Conservation (phyloP, 2,888 invertebrate genomes). For the Calliphora vomitoria region DNA sequence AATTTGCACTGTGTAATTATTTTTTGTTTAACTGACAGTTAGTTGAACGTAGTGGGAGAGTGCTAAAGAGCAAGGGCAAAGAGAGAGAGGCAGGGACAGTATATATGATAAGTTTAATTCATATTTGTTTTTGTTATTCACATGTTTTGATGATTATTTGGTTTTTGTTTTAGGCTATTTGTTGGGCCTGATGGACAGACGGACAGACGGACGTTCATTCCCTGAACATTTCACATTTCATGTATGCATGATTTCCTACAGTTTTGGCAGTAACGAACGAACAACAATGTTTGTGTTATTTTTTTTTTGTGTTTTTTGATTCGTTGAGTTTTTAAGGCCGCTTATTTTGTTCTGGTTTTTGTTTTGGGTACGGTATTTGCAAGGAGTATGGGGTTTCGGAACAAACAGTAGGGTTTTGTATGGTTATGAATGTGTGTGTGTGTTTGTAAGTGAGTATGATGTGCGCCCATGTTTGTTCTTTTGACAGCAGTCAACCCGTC, state of each 20-base stretch:
- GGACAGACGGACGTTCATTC: conserved; percentile 18
- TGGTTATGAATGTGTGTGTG: conserved; percentile 38
- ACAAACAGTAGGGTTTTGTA: conserved; percentile 49
- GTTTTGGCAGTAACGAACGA: conserved; percentile 60
- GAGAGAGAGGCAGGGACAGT: not conserved
- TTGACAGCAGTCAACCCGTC: conserved; percentile 85
- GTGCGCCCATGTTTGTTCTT: conserved; percentile 83
- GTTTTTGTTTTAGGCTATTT: conserved; percentile 47
- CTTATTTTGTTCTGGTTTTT: conserved; percentile 39
- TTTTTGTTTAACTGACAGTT: conserved; percentile 58
- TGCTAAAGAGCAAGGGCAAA: too few relatives aligned
- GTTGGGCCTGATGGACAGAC: conserved; percentile 34
- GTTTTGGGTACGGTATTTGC: conserved; percentile 24
- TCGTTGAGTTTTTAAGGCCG: conserved; percentile 54
- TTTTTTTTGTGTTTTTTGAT: conserved; percentile 42
- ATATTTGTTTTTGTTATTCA: conserved; percentile 32
- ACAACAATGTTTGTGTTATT: conserved; percentile 30
- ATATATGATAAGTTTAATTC: conserved; percentile 46
- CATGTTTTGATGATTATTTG: conserved; percentile 53
- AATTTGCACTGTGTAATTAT: conserved; percentile 60
- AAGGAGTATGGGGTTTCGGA: conserved; percentile 41
- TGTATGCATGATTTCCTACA: conserved; percentile 67
- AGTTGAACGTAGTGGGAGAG: conserved; percentile 39
- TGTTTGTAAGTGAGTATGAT: conserved; percentile 65
- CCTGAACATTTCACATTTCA: conserved; percentile 60